Base-by-base conservation (phyloP, 2,797 vertebrate species). In the Channa striata region DNA sequence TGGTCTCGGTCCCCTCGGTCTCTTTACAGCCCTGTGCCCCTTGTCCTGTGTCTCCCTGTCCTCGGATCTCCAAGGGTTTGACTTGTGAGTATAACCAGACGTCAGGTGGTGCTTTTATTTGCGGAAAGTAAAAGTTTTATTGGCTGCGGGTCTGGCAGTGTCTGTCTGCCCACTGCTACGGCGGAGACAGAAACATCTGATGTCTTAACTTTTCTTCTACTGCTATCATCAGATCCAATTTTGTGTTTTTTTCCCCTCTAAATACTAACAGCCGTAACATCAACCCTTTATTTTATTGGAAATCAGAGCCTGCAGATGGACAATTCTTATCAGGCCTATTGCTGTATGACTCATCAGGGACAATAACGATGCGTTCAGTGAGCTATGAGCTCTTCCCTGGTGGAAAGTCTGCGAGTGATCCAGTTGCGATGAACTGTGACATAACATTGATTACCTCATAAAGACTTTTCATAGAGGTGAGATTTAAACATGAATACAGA, bases 401-500 rank as follows among this genome's bases (percentile, higher is more conserved):
- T 37, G 7, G 36, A 60, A 69, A 72, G 50, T 33, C 20, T 33
- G 33, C 57, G 56, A 72, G 52, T 57, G 63, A 72, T 73, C 61
- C 64, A 69, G 58, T 43, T 68, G 57, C 51, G 65, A 60, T 68
- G 62, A 68, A 66, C 61, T 71, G 69, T 78, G 76, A 68, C 74
- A 52, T 57, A 37, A 50, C 50, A 66, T 59, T 76, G 61, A 73
- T 68, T 51, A 57, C 8, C 11, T 13, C 33, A 68, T 47, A 19
- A 44, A 56, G 42, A 57, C 46, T 56, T 61, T 3, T 3, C 11
- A 52, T 10, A 37, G 44, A 48, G 16, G 13, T 20, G 47, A 60
- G 11, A 2, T 53, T 73, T 30, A 13, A 8, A 25, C 37, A 43
- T 52, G 42, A 63, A 75, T 53, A 72, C 37, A 37, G 52, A 71